Evolutionary conservation across 2,888 invertebrate species (phyloP).

Genomic region (Drosophila kanekoi): DNA sequence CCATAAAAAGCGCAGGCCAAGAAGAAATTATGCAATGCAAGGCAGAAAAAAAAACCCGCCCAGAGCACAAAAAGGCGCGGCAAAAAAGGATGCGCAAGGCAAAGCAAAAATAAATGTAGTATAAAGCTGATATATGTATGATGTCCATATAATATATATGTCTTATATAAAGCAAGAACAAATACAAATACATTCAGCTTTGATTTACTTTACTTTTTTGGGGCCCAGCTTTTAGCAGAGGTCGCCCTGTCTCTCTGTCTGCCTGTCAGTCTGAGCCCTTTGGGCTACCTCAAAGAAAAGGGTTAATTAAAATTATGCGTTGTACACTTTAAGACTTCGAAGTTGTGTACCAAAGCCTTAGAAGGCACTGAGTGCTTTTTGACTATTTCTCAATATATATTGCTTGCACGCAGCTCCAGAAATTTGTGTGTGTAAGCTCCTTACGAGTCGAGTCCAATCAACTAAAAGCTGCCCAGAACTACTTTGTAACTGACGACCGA

Average conservation of each 20-base stretch:
- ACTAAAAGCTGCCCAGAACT: conserved; percentile 37
- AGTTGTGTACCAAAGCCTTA: background rate
- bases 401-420: background rate
- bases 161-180: conserved; percentile 14
- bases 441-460: conserved; percentile 46
- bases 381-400: conserved; percentile 22
- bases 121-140: conserved; percentile 6
- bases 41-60: conserved; percentile 12
- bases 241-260: conserved; percentile 29
- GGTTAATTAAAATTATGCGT: conserved; percentile 54
- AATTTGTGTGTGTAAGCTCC: conserved; percentile 41
- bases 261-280: conserved; percentile 10
- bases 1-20: conserved; percentile 21
- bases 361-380: conserved; percentile 13
- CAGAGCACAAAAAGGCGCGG: conserved; percentile 9
- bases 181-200: conserved; percentile 32
- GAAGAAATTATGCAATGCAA: conserved; percentile 47
- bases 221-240: conserved; percentile 26
- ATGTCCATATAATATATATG: background rate
- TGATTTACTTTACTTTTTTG: conserved; percentile 34
- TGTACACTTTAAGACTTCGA: conserved; percentile 31
- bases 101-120: conserved; percentile 23
- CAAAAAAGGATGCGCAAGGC: conserved; percentile 11
- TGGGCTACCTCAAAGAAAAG: conserved; percentile 21
- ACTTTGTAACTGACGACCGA: conserved; percentile 9